phyloP scores from a whole-genome alignment of 2,113 vertebrate genomes.

The Lepus timidus region DNA sequence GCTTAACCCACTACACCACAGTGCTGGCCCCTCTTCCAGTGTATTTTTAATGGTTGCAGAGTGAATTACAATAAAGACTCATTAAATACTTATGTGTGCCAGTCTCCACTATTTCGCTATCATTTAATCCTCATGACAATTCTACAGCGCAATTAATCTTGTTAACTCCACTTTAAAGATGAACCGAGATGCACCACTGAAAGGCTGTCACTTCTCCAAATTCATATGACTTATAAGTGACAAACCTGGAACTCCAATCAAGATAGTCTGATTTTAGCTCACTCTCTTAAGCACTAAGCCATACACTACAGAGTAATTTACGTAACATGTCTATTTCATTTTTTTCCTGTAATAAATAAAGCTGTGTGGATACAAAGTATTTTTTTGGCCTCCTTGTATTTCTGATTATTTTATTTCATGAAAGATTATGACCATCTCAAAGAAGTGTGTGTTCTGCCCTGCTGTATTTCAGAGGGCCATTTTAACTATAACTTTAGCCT shows the following conservation, averaged over 20 bases:
- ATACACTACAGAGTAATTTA: background rate
- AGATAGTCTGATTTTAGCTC: background rate
- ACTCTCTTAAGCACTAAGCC: background rate
- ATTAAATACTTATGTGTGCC: background rate
- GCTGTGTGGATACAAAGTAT: background rate
- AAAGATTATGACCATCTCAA: constrained; percentile 9
- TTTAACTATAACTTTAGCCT: constrained; percentile 49
- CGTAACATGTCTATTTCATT: background rate
- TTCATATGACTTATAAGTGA: background rate
- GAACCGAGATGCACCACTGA: background rate
- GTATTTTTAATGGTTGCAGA: constrained; percentile 5
- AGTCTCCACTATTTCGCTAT: background rate
- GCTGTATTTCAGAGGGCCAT: background rate
- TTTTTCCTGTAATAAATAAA: constrained; percentile 40
- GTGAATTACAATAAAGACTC: constrained; percentile 13
- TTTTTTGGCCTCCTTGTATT: background rate
- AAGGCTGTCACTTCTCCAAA: background rate
- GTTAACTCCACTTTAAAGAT: constrained; percentile 46
- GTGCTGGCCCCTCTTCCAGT: background rate
- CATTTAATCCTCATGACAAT: constrained; percentile 23
- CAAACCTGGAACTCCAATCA: background rate
- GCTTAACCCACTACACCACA: too few relatives aligned
- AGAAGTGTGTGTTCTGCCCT: background rate
- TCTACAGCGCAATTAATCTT: background rate
- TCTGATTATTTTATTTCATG: constrained; percentile 3